These are phyloP conservation scores for Pseudococcus longispinus DNA, from an alignment of 2,888 invertebrate genomes.

Conservation along the genomic window DNA sequence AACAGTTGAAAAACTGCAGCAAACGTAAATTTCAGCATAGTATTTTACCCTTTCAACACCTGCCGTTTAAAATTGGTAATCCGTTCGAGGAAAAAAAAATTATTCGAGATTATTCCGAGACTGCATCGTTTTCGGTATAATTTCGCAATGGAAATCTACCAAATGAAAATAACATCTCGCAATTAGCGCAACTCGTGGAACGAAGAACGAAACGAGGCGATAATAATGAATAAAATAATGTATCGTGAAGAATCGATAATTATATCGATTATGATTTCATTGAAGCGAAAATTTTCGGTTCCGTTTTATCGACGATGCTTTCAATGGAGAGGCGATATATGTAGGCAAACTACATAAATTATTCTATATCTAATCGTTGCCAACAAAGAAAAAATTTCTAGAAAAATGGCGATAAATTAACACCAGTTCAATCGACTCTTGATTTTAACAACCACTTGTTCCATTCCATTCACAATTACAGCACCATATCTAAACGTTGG, in stretches of 20 bases:
- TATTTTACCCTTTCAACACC: no score
- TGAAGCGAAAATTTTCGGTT: background rate
- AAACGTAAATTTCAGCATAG: no score
- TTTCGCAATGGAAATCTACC: background rate
- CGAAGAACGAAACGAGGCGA: background rate
- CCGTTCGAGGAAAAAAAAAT: no score
- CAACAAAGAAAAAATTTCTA: background rate
- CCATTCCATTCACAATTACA: background rate
- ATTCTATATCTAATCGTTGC: background rate
- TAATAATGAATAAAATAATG: background rate
- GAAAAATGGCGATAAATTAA: background rate
- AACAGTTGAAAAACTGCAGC: no score
- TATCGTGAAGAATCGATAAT: background rate
- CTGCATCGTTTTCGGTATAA: no score
- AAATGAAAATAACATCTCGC: background rate
- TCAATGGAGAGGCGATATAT: background rate
- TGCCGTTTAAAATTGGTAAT: no score
- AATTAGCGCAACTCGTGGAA: background rate
- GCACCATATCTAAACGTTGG: background rate
- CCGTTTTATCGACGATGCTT: background rate
- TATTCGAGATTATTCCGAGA: no score
- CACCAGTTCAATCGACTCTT: background rate
- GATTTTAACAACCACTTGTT: background rate
- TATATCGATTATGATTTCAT: background rate
- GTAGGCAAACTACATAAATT: background rate